A percentile compares a stretch with the other conserved stretches of the same genome.
Evolutionary conservation across 2,888 invertebrate species (phyloP).

Genomic region (Cinara cedri): DNA sequence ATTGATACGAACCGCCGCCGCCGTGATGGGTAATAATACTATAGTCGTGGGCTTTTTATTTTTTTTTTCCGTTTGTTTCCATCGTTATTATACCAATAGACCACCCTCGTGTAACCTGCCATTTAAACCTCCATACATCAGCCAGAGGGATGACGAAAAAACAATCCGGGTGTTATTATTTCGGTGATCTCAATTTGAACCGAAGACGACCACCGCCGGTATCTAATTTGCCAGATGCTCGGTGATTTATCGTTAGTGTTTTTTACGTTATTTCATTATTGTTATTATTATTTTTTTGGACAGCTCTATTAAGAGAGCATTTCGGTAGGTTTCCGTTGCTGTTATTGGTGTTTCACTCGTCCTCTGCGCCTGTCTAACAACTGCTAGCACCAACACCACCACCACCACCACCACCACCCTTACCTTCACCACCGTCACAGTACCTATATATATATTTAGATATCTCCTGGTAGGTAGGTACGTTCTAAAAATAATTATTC

Average conservation of each 20-base stretch:
- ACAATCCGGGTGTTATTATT: slow-evolving; percentile 34
- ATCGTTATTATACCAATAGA: not conserved
- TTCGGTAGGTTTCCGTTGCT: not conserved
- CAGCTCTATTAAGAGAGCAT: slow-evolving; percentile 15
- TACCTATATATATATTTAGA: not conserved
- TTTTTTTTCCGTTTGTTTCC: not conserved
- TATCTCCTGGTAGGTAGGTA: slow-evolving; percentile 3
- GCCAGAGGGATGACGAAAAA: slow-evolving; percentile 51
- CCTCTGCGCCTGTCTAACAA: not conserved
- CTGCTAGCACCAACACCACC: not conserved
- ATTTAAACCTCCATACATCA: slow-evolving; percentile 39
- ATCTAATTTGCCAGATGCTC: slow-evolving; percentile 44
- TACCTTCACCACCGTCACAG: not conserved
- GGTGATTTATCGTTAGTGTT: slow-evolving; percentile 49
- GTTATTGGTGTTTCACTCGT: not conserved
- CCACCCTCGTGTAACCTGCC: slow-evolving; percentile 31
- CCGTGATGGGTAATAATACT: not conserved
- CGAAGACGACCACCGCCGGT: slow-evolving; percentile 13
- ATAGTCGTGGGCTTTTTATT: not conserved
- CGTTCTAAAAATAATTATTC: slow-evolving; percentile 39
- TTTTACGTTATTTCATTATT: not conserved
- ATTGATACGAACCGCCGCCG: too few relatives aligned
- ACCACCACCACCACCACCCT: not conserved
- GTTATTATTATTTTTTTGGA: not conserved
- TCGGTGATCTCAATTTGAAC: slow-evolving; percentile 39